Evolutionary conservation across 2,888 invertebrate species (phyloP).

Genomic region (Hedychridium roseum): DNA sequence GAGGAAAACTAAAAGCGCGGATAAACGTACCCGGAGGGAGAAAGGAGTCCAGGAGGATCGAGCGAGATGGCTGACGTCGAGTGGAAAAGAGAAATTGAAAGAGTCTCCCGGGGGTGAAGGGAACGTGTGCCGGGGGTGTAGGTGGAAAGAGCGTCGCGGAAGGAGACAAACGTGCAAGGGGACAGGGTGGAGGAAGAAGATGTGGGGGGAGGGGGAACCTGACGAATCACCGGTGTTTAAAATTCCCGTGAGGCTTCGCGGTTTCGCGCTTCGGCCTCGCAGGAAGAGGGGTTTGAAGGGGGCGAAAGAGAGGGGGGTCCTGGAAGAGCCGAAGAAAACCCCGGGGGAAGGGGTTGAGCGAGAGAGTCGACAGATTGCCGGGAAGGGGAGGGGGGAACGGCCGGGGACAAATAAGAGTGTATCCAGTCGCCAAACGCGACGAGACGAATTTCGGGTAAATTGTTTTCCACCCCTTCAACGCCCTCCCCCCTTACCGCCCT

Average conservation of each 20-base stretch:
- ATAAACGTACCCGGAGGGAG: not conserved
- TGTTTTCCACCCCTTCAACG: conserved; percentile 50
- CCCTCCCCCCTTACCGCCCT: conserved; percentile 10
- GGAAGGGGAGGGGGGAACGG: no score
- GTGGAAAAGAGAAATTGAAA: conserved; percentile 7
- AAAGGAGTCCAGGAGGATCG: not conserved
- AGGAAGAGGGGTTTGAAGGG: conserved; percentile 27
- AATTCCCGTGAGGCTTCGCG: conserved; percentile 53
- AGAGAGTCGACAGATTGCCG: conserved; percentile 56
- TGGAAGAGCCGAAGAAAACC: conserved; percentile 27
- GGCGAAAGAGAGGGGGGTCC: conserved; percentile 22
- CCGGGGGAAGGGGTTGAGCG: conserved; percentile 46
- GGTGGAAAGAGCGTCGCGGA: conserved; percentile 4
- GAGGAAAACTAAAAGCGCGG: conserved; percentile 4
- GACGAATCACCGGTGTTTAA: conserved; percentile 54
- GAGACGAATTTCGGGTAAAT: conserved; percentile 59
- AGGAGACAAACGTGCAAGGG: conserved; percentile 6
- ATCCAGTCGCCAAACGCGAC: conserved; percentile 54
- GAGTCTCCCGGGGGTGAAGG: conserved; percentile 5
- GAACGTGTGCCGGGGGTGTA: conserved; percentile 1
- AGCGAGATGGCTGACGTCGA: not conserved
- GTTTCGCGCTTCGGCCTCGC: conserved; percentile 36
- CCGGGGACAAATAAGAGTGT: conserved; percentile 57
- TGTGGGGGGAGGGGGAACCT: conserved; percentile 28
- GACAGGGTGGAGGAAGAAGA: not conserved